Percentiles rank a stretch among this genome's conserved stretches.
Conservation (phyloP, 2,113 vertebrate genomes). For the Falcunculus frontatus region DNA sequence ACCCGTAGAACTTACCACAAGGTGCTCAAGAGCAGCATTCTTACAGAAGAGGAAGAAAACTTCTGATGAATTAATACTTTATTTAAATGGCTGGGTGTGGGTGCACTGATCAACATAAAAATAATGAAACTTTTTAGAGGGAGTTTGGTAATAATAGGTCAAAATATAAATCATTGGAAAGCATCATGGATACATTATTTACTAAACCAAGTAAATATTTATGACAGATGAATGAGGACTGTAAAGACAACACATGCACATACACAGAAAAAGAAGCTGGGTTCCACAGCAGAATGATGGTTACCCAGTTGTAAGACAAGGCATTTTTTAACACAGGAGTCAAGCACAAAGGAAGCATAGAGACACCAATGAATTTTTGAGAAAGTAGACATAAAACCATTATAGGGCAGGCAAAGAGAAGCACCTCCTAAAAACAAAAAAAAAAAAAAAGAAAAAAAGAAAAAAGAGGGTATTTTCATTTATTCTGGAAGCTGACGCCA, state of each 20-base stretch:
- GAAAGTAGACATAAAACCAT: background rate
- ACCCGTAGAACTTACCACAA: background rate
- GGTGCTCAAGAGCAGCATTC: background rate
- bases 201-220: background rate
- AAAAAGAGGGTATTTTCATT: background rate
- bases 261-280: background rate
- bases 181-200: background rate
- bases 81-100: background rate
- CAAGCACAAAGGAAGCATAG: background rate
- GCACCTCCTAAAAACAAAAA: background rate
- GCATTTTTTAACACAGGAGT: background rate
- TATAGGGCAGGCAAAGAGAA: background rate
- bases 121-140: background rate
- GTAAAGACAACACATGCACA: background rate
- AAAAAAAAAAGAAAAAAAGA: background rate
- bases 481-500: background rate
- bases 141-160: background rate
- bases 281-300: background rate
- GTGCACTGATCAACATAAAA: background rate
- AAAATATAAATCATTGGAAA: background rate
- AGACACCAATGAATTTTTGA: background rate
- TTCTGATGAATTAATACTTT: background rate
- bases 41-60: background rate
- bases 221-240: background rate
- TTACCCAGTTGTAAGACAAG: background rate